phyloP scores from a whole-genome alignment of 2,888 invertebrate species.

The Drosophila anomelani region DNA sequence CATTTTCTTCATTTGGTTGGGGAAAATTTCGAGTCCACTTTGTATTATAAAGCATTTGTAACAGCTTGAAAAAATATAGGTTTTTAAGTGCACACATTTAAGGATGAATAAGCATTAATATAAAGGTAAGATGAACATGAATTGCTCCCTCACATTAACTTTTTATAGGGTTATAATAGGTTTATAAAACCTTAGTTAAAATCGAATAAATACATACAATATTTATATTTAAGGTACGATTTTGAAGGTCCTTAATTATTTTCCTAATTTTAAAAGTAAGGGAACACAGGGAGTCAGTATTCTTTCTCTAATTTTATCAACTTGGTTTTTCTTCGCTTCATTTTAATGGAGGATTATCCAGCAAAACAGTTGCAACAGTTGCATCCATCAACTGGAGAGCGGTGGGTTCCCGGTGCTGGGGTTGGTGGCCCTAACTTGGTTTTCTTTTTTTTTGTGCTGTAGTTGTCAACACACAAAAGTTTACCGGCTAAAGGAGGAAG shows the following conservation, averaged over 20 bases:
- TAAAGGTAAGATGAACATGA: background rate
- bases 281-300: slow-evolving; percentile 2
- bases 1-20: slow-evolving; percentile 17
- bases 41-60: slow-evolving; percentile 1
- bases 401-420: slow-evolving; percentile 20
- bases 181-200: background rate
- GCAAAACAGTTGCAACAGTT: slow-evolving; percentile 53
- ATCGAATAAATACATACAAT: background rate
- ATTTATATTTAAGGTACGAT: too few species aligned
- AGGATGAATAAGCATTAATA: background rate
- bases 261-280: background rate
- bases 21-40: background rate
- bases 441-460: slow-evolving; percentile 15
- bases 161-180: background rate
- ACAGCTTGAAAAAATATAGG: background rate
- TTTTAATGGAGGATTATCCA: slow-evolving; percentile 75
- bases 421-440: slow-evolving; percentile 55
- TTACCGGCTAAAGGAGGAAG: slow-evolving; percentile 39
- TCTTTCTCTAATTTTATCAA: background rate
- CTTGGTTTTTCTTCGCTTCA: slow-evolving; percentile 17
- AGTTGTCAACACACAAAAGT: slow-evolving; percentile 49
- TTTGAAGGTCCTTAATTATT: background rate
- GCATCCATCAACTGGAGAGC: slow-evolving; percentile 73
- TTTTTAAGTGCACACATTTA: background rate
- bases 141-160: background rate